phyloP scores from a whole-genome alignment of 1,140 invertebrate species.

The Mamestra configurata region DNA sequence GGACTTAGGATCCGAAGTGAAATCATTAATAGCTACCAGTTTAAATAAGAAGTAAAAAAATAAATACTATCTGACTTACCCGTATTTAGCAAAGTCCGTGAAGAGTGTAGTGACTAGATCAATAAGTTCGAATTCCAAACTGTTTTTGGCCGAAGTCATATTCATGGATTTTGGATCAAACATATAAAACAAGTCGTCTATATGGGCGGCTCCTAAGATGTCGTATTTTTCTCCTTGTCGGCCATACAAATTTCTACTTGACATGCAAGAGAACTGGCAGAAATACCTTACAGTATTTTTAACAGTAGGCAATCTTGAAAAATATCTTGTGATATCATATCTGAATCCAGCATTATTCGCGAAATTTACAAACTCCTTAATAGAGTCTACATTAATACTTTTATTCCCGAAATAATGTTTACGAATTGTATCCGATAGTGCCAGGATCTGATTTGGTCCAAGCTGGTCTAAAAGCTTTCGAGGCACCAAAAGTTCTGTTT shows the following conservation, averaged over 20 bases:
- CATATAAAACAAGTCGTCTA: constrained; percentile 62
- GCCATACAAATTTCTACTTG: constrained; percentile 51
- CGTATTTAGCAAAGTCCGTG: constrained; percentile 84
- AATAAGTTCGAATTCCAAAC: constrained; percentile 63
- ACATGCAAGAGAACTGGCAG: constrained; percentile 53
- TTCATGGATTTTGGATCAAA: constrained; percentile 54
- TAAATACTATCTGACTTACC: constrained; percentile 73
- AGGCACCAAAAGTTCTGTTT: constrained; percentile 49
- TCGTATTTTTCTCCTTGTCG: constrained; percentile 18
- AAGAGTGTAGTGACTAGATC: constrained; percentile 78
- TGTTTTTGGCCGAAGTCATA: constrained; percentile 43
- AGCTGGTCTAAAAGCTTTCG: constrained; percentile 46
- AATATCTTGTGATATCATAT: constrained; percentile 69
- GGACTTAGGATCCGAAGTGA: too few species aligned
- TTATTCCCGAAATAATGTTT: constrained; percentile 82
- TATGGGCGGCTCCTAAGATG: constrained; percentile 54
- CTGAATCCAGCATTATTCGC: constrained; percentile 70
- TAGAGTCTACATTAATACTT: constrained; percentile 59
- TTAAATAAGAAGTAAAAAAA: too few species aligned
- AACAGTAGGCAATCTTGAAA: constrained; percentile 63
- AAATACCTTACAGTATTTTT: constrained; percentile 32
- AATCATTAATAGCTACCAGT: too few species aligned
- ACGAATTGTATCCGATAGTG: constrained; percentile 68
- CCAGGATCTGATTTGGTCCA: constrained; percentile 49
- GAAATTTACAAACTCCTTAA: constrained; percentile 67